phyloP scores from a whole-genome alignment of 2,797 vertebrate genomes.

The Notoglanidium macrostoma region DNA sequence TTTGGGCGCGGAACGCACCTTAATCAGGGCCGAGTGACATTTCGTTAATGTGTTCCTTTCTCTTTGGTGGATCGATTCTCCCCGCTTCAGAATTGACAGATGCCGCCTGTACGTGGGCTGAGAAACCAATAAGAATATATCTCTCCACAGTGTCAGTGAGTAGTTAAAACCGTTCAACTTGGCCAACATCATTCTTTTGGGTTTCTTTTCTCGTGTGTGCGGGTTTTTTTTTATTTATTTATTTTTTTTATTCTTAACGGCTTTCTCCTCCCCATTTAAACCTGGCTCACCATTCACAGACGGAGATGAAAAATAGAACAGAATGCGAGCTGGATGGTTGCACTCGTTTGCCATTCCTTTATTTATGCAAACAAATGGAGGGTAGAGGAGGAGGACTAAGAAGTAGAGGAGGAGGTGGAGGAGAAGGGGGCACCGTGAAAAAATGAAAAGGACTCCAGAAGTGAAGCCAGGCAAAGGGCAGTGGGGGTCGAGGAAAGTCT shows the following conservation, averaged over 20 bases:
- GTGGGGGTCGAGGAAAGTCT: conserved; percentile 37
- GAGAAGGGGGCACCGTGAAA: conserved; percentile 13
- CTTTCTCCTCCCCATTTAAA: conserved; percentile 50
- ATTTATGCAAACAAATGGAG: conserved; percentile 58
- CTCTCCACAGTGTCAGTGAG: conserved; percentile 35
- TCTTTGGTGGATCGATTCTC: conserved; percentile 60
- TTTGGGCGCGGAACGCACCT: conserved; percentile 50
- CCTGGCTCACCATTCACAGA: conserved; percentile 50
- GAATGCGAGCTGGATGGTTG: conserved; percentile 50
- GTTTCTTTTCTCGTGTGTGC: background rate
- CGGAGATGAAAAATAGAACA: conserved; percentile 53
- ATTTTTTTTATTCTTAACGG: conserved; percentile 31
- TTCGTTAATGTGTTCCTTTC: conserved; percentile 57
- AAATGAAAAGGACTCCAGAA: conserved; percentile 47
- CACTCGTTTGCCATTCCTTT: conserved; percentile 57
- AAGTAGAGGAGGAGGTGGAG: conserved; percentile 23
- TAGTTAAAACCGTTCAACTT: conserved; percentile 51
- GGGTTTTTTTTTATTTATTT: background rate
- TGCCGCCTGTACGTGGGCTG: conserved; percentile 49
- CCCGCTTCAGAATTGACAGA: conserved; percentile 60
- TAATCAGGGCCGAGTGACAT: conserved; percentile 55
- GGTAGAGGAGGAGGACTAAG: conserved; percentile 36
- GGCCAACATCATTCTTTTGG: conserved; percentile 39
- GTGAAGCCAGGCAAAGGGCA: conserved; percentile 26
- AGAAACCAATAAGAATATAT: conserved; percentile 52